Evolutionary conservation across 2,797 vertebrate genomes (phyloP).

Genomic region (Danio jaintianensis): DNA sequence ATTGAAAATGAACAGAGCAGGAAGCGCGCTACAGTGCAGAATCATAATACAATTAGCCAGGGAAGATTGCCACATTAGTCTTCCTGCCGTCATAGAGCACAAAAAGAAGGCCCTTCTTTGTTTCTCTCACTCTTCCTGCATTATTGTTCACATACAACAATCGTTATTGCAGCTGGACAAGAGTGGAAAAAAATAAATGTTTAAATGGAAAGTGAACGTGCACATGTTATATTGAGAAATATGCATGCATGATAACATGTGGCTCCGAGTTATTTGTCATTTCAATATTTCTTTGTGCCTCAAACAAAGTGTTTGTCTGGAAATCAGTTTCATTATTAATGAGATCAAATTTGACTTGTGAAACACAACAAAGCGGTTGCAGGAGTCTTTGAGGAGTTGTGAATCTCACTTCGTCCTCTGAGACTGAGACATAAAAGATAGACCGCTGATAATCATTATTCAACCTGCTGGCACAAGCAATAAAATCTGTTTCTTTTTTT

Average conservation of each 20-base stretch:
- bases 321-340: slow-evolving; percentile 64
- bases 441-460: slow-evolving; percentile 78
- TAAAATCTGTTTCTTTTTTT: slow-evolving; percentile 66
- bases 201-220: slow-evolving; percentile 24
- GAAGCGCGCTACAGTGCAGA: slow-evolving; percentile 66
- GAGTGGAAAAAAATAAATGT: neutral
- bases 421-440: slow-evolving; percentile 64
- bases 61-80: slow-evolving; percentile 71
- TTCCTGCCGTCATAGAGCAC: slow-evolving; percentile 65
- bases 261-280: slow-evolving; percentile 46
- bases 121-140: slow-evolving; percentile 29
- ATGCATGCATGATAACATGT: neutral
- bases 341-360: slow-evolving; percentile 64
- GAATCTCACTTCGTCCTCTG: slow-evolving; percentile 65
- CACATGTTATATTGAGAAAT: neutral
- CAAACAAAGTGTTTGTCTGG: slow-evolving; percentile 48
- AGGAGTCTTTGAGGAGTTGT: slow-evolving; percentile 64
- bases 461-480: slow-evolving; percentile 82
- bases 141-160: slow-evolving; percentile 29
- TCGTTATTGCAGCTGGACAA: slow-evolving; percentile 34
- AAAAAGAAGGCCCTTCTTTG: slow-evolving; percentile 57
- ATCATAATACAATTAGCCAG: slow-evolving; percentile 72
- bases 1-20: slow-evolving; percentile 71
- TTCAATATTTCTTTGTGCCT: slow-evolving; percentile 47
- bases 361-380: slow-evolving; percentile 43